phyloP scores from a whole-genome alignment of 1,140 invertebrate genomes.

The Drosophila parvula region DNA sequence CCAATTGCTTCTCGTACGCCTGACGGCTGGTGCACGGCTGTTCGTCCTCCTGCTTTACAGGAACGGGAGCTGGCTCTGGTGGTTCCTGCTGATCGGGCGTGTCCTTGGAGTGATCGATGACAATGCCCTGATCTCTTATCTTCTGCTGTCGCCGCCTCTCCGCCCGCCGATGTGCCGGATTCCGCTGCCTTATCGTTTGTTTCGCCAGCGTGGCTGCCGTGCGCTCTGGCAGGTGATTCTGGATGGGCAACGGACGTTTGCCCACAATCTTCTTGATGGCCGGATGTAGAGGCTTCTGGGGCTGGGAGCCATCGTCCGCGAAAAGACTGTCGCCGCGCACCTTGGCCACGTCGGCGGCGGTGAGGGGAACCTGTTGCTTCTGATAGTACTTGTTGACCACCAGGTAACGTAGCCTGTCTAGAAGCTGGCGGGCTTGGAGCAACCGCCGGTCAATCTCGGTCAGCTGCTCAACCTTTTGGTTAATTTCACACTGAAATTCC shows the following conservation, averaged over 20 bases:
- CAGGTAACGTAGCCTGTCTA: constrained; percentile 90
- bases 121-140: constrained; percentile 69
- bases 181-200: constrained; percentile 73
- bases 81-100: neutral
- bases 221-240: constrained; percentile 83
- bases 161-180: constrained; percentile 50
- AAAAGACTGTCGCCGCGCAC: constrained; percentile 73
- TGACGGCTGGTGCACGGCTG: constrained; percentile 63
- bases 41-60: constrained; percentile 40
- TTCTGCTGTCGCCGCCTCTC: constrained; percentile 56
- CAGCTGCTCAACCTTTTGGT: constrained; percentile 85
- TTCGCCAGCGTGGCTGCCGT: constrained; percentile 84
- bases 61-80: neutral
- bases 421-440: constrained; percentile 86
- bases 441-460: constrained; percentile 86
- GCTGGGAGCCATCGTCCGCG: constrained; percentile 31
- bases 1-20: constrained; percentile 38
- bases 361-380: constrained; percentile 86
- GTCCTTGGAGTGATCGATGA: constrained; percentile 71
- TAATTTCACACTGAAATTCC: constrained; percentile 86
- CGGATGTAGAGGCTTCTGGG: constrained; percentile 89
- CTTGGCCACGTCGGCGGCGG: constrained; percentile 84
- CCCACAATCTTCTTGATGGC: constrained; percentile 89
- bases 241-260: constrained; percentile 84
- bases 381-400: constrained; percentile 89